Evolutionary conservation across 2,888 invertebrate species (phyloP), one percentile per base, ranked within the genome.

Genomic region (Marasmarcha lunaedactyla): DNA sequence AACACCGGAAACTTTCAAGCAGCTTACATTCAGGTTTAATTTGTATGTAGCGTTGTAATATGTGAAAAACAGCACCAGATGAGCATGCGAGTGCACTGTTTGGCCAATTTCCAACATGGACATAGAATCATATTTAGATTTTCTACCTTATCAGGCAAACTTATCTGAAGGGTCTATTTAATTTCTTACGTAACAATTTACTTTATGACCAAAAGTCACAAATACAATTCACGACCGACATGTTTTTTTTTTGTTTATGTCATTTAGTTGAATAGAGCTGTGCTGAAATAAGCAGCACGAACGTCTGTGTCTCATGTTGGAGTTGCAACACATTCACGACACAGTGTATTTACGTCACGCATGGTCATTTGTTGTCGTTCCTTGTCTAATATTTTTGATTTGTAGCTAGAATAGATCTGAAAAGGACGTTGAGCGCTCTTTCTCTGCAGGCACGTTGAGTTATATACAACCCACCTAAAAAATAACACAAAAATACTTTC

Each of bases 291-390:
- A n/a, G n/a, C 20, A 20, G 4, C 7, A 20, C 7, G 20, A 20
- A 20, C 20, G 20, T 7, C 20, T 20, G 20, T 20, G 20, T 20
- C 20, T 20, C 7, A 20, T 20, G 20, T 20, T 20, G 20, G 7
- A 20, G 7, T 20, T 30, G 11, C 30, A 30, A n/a, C 30, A 7
- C 30, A 30, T 30, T 9, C 30, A 30, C 30, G 10, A 9, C 30
- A 30, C 30, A 30, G 30, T 30, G 30, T 30, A 9, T 30, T n/a
- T 30, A 30, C 30, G 30, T 57, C 71, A 63, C 71, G 77, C 72
- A 78, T 77, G 74, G 68, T 77, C 74, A 77, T 76, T 76, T 71
- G 74, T 68, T 71, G 71, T 59, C 54, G 49, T 60, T 55, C 63
- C 65, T 65, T 57, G 63, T 62, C 57, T 63, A 68, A 69, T 66